Conservation (phyloP, 1,140 invertebrate species). For the Drosophila repleta region DNA sequence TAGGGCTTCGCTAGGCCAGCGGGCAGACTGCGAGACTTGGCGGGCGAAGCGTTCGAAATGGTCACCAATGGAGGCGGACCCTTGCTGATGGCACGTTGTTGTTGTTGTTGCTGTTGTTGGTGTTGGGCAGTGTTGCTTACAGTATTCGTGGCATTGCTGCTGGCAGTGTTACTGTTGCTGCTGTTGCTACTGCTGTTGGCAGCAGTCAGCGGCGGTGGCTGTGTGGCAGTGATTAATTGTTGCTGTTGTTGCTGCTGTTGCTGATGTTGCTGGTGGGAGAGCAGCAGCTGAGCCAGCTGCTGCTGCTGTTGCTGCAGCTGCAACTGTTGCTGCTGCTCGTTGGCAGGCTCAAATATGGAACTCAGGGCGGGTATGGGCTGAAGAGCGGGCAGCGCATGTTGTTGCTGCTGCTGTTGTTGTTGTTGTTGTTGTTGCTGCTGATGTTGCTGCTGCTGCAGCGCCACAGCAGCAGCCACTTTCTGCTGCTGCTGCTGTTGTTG, state of each 20-base stretch:
- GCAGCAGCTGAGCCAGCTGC: constrained; percentile 59
- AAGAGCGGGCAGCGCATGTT: constrained; percentile 65
- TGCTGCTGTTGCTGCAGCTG: constrained; percentile 66
- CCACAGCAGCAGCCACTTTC: constrained; percentile 56
- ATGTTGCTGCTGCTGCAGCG: constrained; percentile 57
- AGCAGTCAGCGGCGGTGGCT: constrained; percentile 65
- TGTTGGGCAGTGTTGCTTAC: constrained; percentile 22
- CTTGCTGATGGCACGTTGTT: constrained; percentile 50
- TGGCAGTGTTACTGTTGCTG: constrained; percentile 34
- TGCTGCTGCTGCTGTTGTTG: constrained; percentile 69
- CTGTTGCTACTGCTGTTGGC: constrained; percentile 46
- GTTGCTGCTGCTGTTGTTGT: constrained; percentile 32
- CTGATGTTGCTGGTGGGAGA: constrained; percentile 59
- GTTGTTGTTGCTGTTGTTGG: constrained; percentile 32
- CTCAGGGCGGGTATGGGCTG: constrained; percentile 78
- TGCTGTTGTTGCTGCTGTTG: constrained; percentile 64
- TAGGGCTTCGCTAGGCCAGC: constrained; percentile 62
- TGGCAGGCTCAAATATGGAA: constrained; percentile 72
- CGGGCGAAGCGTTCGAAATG: constrained; percentile 55
- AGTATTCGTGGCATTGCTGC: constrained; percentile 16
- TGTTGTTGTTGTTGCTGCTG: constrained; percentile 55
- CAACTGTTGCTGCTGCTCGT: constrained; percentile 53
- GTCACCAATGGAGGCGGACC: constrained; percentile 77
- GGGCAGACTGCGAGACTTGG: constrained; percentile 38
- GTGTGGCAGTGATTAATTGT: constrained; percentile 65